These are phyloP conservation scores for Olivierus martensii DNA, from an alignment of 1,140 invertebrate genomes.

Conservation along the genomic window DNA sequence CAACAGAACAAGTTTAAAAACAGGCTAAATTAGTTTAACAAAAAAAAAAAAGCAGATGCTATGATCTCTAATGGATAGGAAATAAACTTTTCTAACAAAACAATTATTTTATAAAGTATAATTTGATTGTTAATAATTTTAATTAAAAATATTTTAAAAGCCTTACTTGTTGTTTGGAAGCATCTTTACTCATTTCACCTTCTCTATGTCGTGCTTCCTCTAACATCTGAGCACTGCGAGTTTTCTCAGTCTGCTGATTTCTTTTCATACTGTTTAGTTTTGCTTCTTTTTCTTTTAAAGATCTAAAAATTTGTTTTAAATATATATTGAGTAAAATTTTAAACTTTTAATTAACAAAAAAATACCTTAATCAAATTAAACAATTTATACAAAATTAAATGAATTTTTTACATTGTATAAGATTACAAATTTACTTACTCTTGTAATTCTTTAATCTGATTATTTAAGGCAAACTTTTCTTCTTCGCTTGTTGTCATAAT, in stretches of 20 bases:
- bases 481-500: conserved; percentile 90
- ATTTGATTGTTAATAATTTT: no score
- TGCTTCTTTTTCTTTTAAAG: conserved; percentile 59
- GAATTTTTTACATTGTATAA: no score
- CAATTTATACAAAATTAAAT: no score
- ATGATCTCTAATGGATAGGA: no score
- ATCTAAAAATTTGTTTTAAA: conserved; percentile 38
- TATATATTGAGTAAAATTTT: not conserved
- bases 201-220: conserved; percentile 32
- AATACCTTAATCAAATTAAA: no score
- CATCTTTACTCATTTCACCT: conserved; percentile 45
- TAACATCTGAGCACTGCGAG: conserved; percentile 31
- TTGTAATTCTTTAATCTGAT: conserved; percentile 85
- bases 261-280: conserved; percentile 28
- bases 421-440: no score
- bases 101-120: no score
- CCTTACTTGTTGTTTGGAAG: conserved; percentile 34
- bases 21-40: no score
- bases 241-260: conserved; percentile 31
- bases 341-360: not conserved
- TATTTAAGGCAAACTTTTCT: conserved; percentile 88
- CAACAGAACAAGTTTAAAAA: no score
- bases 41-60: no score
- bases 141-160: conserved; percentile 3
- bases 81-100: no score